Conservation (phyloP, 2,113 vertebrate genomes). For the Prionailurus bengalensis region DNA sequence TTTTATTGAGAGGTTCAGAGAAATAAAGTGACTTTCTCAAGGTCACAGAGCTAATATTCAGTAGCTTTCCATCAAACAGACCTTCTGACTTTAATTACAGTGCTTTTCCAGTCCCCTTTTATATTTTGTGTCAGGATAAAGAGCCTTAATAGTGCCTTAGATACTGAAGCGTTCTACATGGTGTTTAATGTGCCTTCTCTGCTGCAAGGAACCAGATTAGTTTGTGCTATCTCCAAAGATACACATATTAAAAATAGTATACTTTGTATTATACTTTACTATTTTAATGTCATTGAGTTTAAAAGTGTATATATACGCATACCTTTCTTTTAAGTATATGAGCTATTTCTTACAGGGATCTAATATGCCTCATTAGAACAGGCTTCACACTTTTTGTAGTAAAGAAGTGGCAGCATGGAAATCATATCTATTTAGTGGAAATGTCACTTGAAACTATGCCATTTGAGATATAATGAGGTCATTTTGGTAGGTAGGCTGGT, state of each 20-base stretch:
- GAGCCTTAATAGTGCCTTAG: background rate
- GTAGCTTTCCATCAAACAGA: background rate
- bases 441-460: background rate
- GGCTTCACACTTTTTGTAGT: background rate
- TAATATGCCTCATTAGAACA: background rate
- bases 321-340: background rate
- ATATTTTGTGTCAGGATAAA: background rate
- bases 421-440: background rate
- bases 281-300: background rate
- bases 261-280: background rate
- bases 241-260: background rate
- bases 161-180: background rate
- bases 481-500: background rate
- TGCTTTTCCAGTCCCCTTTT: background rate
- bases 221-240: background rate
- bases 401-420: background rate
- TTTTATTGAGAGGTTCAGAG: background rate
- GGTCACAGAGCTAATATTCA: background rate
- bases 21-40: conserved; percentile 5
- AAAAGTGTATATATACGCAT: background rate
- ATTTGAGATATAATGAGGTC: background rate
- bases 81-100: background rate
- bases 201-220: background rate
- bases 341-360: background rate
- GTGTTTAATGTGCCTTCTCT: background rate